Evolutionary conservation across 2,113 vertebrate species (phyloP).

Genomic region (Antigone vipio): DNA sequence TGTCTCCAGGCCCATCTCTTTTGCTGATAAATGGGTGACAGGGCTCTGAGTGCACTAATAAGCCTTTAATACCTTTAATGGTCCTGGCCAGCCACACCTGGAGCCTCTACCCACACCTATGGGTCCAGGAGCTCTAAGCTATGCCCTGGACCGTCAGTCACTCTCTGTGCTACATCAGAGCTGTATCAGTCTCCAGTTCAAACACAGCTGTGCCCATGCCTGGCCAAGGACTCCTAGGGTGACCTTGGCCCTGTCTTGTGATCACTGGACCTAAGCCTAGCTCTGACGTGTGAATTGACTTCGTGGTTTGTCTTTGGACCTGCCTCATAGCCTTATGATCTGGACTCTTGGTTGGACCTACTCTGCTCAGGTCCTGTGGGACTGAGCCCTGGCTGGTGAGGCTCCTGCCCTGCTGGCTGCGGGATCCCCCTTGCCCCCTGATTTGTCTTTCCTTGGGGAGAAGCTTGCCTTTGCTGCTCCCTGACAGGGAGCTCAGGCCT

Average conservation of each 20-base stretch:
- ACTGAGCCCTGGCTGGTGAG: neutral
- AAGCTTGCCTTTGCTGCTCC: neutral
- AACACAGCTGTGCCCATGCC: constrained; percentile 15
- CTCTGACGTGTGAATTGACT: neutral
- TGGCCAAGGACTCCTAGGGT: neutral
- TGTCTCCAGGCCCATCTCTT: neutral
- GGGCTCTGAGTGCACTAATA: neutral
- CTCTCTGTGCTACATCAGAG: neutral
- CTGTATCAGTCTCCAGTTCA: neutral
- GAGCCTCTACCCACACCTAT: neutral
- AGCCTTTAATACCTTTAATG: neutral
- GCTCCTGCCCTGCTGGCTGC: neutral
- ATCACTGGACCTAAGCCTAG: neutral
- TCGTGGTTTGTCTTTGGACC: neutral
- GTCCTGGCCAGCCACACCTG: neutral
- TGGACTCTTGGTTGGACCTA: neutral
- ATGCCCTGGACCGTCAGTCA: neutral
- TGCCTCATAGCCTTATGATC: neutral
- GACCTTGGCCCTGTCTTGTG: neutral
- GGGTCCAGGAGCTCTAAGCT: neutral
- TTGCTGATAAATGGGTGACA: neutral
- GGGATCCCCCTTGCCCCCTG: neutral
- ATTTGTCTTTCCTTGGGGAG: neutral
- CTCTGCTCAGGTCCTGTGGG: neutral
- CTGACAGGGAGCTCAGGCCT: neutral